Evolutionary conservation across 2,888 invertebrate genomes (phyloP).

Genomic region (Acanthococcus lagerstroemiae): DNA sequence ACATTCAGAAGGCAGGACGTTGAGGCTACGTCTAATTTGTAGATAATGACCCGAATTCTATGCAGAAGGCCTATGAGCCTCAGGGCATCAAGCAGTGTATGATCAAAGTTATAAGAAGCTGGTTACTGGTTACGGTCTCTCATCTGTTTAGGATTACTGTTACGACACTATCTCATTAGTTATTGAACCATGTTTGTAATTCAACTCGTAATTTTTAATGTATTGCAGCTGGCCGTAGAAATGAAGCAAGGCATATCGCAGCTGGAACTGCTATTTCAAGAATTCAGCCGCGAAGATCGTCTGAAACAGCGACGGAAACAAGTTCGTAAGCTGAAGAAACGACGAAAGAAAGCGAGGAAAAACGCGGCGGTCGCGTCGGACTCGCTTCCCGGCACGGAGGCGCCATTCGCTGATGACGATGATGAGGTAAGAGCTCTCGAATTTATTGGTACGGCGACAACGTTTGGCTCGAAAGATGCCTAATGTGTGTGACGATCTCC

Average conservation of each 20-base stretch:
- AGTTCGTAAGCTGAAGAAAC: constrained; percentile 72
- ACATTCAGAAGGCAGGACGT: too few species aligned
- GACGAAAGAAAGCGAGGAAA: constrained; percentile 56
- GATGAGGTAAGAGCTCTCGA: constrained; percentile 27
- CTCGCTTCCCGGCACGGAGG: too few species aligned
- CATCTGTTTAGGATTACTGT: background rate
- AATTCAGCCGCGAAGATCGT: constrained; percentile 76
- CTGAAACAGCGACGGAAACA: constrained; percentile 75
- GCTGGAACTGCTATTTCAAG: constrained; percentile 75
- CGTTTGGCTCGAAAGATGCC: too few species aligned
- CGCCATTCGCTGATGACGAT: too few species aligned
- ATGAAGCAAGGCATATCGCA: constrained; percentile 79
- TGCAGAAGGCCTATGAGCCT: too few species aligned
- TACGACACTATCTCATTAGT: background rate
- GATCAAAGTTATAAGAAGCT: too few species aligned
- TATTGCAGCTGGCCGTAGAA: constrained; percentile 63
- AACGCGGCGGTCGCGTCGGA: too few species aligned
- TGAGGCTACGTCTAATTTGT: too few species aligned
- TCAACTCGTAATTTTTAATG: constrained; percentile 13
- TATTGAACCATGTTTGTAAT: background rate
- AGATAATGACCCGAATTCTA: too few species aligned
- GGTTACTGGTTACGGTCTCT: too few species aligned
- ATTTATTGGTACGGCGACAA: constrained; percentile 11
- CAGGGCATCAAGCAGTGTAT: too few species aligned
- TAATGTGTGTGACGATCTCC: too few species aligned